Base-by-base conservation (phyloP, 2,888 invertebrate genomes). In the Sympetrum striolatum region DNA sequence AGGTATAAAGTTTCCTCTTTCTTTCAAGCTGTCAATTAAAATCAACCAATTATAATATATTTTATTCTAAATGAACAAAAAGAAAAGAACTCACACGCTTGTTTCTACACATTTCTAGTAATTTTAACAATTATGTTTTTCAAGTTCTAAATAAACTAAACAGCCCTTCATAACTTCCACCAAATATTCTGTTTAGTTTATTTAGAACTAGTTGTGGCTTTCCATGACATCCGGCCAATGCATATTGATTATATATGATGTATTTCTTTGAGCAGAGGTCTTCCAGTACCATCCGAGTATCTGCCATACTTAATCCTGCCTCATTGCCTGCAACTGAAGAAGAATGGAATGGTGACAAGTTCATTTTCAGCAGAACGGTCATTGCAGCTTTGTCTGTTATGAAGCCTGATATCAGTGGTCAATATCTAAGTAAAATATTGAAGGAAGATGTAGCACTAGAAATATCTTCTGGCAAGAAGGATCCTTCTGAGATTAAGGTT, bases 201-300 rank as follows among this genome's bases (percentile, higher is more conserved):
- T n/a, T n/a, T n/a, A n/a, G n/a, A n/a, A n/a, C n/a, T n/a, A n/a
- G n/a, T n/a, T n/a, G n/a, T n/a, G n/a, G n/a, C n/a, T n/a, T n/a
- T n/a, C n/a, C n/a, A n/a, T n/a, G n/a, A n/a, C n/a, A n/a, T n/a
- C n/a, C n/a, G n/a, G n/a, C n/a, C n/a, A n/a, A n/a, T n/a, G n/a
- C 10, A 44, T 8, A 44, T 44, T 44, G 10, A 44, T 8, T 8
- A 8, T 44, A 44, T 8, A 81, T 90, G 90, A 91, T 53, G n/a
- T 44, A 90, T 91, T 91, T 91, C 39, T 91, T 86, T 92, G 93
- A 93, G 22, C 92, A 97, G 96, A 96, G 96, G 94, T 95, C 96
- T 53, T 96, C 96, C 60, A 95, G 96, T 15, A 96, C 96, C 91
- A 95, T 96, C 0, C 95, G 97, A 90, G 95, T 97, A 35, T 96